Base-by-base conservation (phyloP, 2,888 invertebrate genomes). In the Tromatobia lineatoria region DNA sequence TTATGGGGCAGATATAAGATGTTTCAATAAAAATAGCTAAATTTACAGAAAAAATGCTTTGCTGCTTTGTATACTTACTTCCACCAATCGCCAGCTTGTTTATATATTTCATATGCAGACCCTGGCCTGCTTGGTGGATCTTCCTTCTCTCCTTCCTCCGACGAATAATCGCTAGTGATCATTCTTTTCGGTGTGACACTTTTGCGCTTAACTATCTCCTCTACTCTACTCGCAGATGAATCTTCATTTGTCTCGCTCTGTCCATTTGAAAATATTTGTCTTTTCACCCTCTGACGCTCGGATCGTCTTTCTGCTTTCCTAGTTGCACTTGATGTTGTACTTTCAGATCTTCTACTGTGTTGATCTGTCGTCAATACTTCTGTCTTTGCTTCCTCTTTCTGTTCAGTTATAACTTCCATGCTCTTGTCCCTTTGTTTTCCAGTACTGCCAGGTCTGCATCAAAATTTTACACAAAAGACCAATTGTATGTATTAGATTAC, bases 41-140 rank as follows among this genome's bases (percentile, higher is more conserved):
- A 29, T 29, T 29, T 29, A 29, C 4, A n/a, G n/a, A 29, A 29
- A 29, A 29, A 29, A 29, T 29, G 29, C 29, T 29, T 29, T 4
- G 29, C 25, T 18, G 20, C 15, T 23, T 23, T 45, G 23, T 50
- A 77, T 83, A 96, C 97, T 95, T 90, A 97, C 97, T 97, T 97
- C 97, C 97, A 97, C 94, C 97, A 97, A 93, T 97, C 97, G 80
- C 96, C 96, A 45, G 97, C 96, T 93, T 96, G 95, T 93, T 96
- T 96, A 93, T 97, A 97, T 85, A 97, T 95, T 88, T 96, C 95
- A 90, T 96, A 96, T 15, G 97, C 97, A 79, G 96, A 95, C 87
- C 96, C 95, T 2, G 95, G 95, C 86, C 92, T 95, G 92, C 87
- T 93, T 91, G 85, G 94, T 91, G 87, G 94, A 91, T 89, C 93